Base-by-base conservation (phyloP, 2,888 invertebrate genomes). In the Chironomus riparius region DNA sequence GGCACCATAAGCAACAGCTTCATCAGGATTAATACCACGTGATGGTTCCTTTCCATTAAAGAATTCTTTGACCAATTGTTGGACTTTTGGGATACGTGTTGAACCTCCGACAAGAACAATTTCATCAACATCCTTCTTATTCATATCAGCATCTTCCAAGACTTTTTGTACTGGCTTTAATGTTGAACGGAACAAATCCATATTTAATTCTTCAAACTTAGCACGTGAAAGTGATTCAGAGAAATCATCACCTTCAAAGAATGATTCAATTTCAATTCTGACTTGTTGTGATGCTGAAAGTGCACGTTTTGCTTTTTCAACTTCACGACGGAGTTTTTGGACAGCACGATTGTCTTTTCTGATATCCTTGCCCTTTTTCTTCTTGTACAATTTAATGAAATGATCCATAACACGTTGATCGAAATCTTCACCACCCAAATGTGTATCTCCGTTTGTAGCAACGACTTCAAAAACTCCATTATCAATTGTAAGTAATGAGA, bases 81-180 rank as follows among this genome's bases (percentile, higher is more conserved):
- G 98, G 38, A 99, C 92, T 85, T 98, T 99, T 76, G 99, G 99
- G 81, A 99, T 99, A 87, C 99, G 92, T 13, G 99, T 99, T 7
- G 98, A 98, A 78, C 99, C 99, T 81, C 99, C 99, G 73, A 99
- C 99, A 73, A 99, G 87, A 3, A 99, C 98, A 81, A 99, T 98
- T 85, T 99, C 99, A 83, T 98, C 94, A 56, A 99, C 94, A 81
- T 99, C 98, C 81, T 95, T 94, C 85, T 97, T 98, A 87, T 95
- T 95, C 92, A 99, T 93, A 83, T 98, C 98, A n/a, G 97, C 95
- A 85, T 99, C 99, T 84, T 98, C 97, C 81, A 99, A 86, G 12
- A 98, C 95, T 84, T 95, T 95, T 84, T 95, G 93, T 6, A 98
- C 97, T 3, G 97, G 97, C 84, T 96, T 95, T 86, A 97, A 88